These are phyloP conservation scores for Cataglyphis livida DNA, from an alignment of 2,888 invertebrate species.

Conservation along the genomic window DNA sequence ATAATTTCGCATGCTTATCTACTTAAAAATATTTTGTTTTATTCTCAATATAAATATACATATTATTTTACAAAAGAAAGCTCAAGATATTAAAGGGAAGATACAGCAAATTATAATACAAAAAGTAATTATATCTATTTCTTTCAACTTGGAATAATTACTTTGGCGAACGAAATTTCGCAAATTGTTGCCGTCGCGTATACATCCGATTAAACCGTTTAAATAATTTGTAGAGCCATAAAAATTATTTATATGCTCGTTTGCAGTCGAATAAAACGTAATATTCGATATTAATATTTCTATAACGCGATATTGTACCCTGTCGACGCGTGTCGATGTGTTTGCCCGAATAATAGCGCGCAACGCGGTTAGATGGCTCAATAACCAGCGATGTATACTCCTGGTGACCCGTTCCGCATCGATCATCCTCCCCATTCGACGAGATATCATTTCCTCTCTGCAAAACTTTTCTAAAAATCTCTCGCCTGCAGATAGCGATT, in stretches of 20 bases:
- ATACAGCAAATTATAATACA: background rate
- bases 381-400: conserved; percentile 70
- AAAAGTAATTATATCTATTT: background rate
- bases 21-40: background rate
- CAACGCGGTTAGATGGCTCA: conserved; percentile 68
- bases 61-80: background rate
- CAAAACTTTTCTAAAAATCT: conserved; percentile 42
- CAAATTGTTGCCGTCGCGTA: background rate
- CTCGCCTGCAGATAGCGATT: conserved; percentile 39
- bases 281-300: conserved; percentile 65
- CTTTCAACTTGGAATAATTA: no score
- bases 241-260: conserved; percentile 31
- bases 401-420: conserved; percentile 67
- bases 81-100: background rate
- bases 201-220: background rate
- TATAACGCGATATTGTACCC: conserved; percentile 40
- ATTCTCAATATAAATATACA: background rate
- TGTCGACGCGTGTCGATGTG: conserved; percentile 25
- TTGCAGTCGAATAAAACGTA: conserved; percentile 44
- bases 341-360: conserved; percentile 41
- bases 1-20: background rate
- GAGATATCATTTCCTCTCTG: conserved; percentile 51
- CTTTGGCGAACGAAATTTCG: background rate
- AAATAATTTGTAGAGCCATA: conserved; percentile 2
- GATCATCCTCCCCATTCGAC: conserved; percentile 60